phyloP scores from a whole-genome alignment of 2,888 invertebrate genomes.

The Coecobrya sp. region DNA sequence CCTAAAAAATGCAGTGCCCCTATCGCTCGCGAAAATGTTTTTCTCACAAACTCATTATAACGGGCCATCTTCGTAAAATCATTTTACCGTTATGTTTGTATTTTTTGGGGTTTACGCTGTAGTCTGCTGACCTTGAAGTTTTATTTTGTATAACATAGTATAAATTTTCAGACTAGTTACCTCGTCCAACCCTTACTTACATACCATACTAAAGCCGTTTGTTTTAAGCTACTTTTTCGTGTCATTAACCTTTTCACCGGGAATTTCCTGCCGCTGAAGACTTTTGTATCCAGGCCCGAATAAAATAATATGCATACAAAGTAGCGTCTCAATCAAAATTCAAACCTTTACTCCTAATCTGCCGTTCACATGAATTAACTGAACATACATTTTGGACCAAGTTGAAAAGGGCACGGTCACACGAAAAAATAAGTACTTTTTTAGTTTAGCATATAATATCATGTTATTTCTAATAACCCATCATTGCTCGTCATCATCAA shows the following conservation, averaged over 20 bases:
- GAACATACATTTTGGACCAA: conserved; percentile 15
- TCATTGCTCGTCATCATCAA: conserved; percentile 61
- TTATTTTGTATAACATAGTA: conserved; percentile 1
- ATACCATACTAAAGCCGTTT: too few species aligned
- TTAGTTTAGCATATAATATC: conserved; percentile 41
- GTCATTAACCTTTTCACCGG: conserved; percentile 51
- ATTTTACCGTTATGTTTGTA: conserved; percentile 31
- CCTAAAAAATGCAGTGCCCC: conserved; percentile 12
- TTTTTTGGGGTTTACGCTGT: conserved; percentile 9
- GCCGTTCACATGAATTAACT: conserved; percentile 23
- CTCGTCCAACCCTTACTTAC: background rate
- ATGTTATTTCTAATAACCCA: conserved; percentile 62
- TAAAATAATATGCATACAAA: background rate
- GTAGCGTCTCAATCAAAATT: background rate
- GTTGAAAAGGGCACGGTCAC: conserved; percentile 73
- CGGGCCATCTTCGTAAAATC: conserved; percentile 32
- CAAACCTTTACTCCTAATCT: background rate
- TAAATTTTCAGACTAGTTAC: background rate
- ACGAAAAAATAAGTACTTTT: conserved; percentile 2
- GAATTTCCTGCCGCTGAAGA: background rate
- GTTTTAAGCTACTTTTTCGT: background rate
- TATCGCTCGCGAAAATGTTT: background rate
- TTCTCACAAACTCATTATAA: conserved; percentile 7
- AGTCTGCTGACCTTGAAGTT: conserved; percentile 64
- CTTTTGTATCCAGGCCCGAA: conserved; percentile 9